Percentiles rank a stretch among this genome's conserved stretches.
Conservation (phyloP, 2,113 vertebrate species). For the Heterochromis multidens region DNA sequence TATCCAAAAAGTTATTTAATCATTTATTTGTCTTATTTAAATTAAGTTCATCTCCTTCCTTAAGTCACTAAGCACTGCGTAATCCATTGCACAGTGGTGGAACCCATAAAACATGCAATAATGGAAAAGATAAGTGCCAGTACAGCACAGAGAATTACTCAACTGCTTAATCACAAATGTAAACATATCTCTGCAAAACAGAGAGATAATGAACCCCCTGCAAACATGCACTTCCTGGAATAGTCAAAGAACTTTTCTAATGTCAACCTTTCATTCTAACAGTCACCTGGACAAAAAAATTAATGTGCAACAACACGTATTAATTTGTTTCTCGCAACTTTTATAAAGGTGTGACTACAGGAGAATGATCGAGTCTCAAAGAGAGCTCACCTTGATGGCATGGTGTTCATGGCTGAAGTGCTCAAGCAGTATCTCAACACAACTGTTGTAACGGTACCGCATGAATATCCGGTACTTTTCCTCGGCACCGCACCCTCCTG, state of each 20-base stretch:
- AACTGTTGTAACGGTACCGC: slow-evolving; percentile 87
- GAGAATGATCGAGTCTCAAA: background rate
- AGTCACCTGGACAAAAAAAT: background rate
- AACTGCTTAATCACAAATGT: background rate
- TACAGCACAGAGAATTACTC: background rate
- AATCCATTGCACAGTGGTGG: background rate
- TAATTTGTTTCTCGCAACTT: background rate
- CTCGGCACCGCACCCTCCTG: slow-evolving; percentile 72
- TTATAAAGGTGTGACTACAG: background rate
- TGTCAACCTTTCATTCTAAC: background rate
- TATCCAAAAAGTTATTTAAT: background rate
- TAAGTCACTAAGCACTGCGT: background rate
- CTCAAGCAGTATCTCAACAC: slow-evolving; percentile 77
- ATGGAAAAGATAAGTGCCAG: background rate
- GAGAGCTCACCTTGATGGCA: slow-evolving; percentile 78
- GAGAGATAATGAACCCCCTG: background rate
- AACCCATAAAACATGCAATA: no score
- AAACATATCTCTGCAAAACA: background rate
- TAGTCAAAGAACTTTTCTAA: background rate
- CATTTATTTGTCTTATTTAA: background rate
- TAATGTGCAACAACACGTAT: background rate
- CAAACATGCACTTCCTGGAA: background rate
- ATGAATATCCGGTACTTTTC: slow-evolving; percentile 89
- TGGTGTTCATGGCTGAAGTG: slow-evolving; percentile 76
- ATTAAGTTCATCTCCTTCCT: background rate